phyloP scores from a whole-genome alignment of 35 echinoderm and acorn worm genomes.

The Ophiothrix spiculata region DNA sequence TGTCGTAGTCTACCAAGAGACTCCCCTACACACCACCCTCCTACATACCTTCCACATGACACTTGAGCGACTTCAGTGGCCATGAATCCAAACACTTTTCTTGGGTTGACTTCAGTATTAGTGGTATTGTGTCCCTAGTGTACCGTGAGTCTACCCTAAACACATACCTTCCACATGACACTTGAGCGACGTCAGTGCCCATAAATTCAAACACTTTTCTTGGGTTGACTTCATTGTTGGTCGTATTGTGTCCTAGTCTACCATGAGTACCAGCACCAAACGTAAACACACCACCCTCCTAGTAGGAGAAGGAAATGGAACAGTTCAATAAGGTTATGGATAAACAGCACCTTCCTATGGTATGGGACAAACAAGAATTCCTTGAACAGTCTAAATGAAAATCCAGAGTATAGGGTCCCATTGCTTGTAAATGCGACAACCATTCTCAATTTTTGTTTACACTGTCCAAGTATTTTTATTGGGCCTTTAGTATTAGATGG shows the following conservation, averaged over 20 bases:
- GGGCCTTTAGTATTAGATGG: too few species aligned
- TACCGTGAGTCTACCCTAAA: slow-evolving; percentile 74
- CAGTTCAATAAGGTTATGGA: too few species aligned
- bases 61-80: too few species aligned
- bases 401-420: too few species aligned
- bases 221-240: slow-evolving; percentile 71
- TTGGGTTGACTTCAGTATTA: slow-evolving; percentile 72
- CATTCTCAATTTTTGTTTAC: too few species aligned
- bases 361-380: too few species aligned
- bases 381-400: too few species aligned
- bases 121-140: slow-evolving; percentile 65
- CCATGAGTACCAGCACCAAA: slow-evolving; percentile 69
- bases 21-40: slow-evolving; percentile 71
- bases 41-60: too few species aligned
- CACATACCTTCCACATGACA: slow-evolving; percentile 81
- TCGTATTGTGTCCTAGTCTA: slow-evolving; percentile 67
- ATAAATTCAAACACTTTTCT: slow-evolving; percentile 82
- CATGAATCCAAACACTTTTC: slow-evolving; percentile 74
- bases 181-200: slow-evolving; percentile 67
- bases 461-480: too few species aligned
- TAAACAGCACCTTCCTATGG: too few species aligned
- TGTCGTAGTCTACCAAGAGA: slow-evolving; percentile 70
- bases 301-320: too few species aligned
- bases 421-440: too few species aligned
- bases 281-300: slow-evolving; percentile 88